phyloP scores from a whole-genome alignment of 2,113 vertebrate species.

The Ibidorhyncha struthersii region DNA sequence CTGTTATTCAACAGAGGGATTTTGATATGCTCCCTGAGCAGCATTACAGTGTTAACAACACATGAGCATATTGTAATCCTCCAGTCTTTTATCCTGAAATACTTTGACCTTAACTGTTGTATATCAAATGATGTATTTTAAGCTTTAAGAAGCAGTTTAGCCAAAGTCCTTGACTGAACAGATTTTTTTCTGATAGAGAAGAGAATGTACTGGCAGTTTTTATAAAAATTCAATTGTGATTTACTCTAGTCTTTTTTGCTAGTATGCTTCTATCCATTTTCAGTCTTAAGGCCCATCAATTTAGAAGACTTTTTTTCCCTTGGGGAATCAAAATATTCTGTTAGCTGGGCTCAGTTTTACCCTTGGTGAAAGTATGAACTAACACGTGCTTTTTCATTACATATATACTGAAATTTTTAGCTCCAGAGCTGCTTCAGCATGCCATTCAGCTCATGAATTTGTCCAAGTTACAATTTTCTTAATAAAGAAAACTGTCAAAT shows the following conservation, averaged over 20 bases:
- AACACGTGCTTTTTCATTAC: neutral
- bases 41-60: neutral
- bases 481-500: constrained; percentile 27
- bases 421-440: neutral
- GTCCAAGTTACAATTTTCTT: constrained; percentile 11
- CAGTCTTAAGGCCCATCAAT: neutral
- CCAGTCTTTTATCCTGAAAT: neutral
- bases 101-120: neutral
- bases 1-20: neutral
- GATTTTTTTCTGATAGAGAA: neutral
- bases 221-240: constrained; percentile 2
- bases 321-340: neutral
- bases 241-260: constrained; percentile 5
- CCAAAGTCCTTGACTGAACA: neutral
- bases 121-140: neutral
- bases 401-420: neutral
- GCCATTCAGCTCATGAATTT: neutral
- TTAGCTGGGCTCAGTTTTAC: neutral
- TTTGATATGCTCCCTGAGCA: neutral
- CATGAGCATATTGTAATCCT: neutral
- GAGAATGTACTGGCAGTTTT: neutral
- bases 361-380: neutral
- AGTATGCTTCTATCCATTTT: constrained; percentile 5
- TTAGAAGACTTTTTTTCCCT: neutral
- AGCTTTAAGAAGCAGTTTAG: neutral